Evolutionary conservation across 2,797 vertebrate genomes (phyloP), one percentile per base, ranked within the genome.

Genomic region (Diplodus sargus): DNA sequence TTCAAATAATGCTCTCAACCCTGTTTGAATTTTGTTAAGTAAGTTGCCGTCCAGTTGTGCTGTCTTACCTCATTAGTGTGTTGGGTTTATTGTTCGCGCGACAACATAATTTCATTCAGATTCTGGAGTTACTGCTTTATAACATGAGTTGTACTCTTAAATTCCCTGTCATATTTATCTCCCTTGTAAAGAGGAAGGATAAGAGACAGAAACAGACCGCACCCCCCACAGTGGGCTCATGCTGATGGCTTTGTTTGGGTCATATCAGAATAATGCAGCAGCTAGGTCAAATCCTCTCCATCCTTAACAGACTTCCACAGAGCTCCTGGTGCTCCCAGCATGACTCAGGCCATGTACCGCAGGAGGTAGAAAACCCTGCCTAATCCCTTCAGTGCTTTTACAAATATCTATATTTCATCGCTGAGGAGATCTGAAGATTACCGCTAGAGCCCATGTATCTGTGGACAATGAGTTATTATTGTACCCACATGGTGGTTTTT

Each of bases 291-390:
- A 93, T 94, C 90, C 92, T 89, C 78, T 85, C 75, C 73, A 20
- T 89, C 84, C 85, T 84, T 70, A 84, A 76, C 85, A 80, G 86
- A 87, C 87, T 84, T 88, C 76, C 81, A 73, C 83, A 72, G 84
- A 88, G 85, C 90, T 90, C 83, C 89, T 79, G 89, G 88, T 76
- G 90, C 84, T 94, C 93, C 70, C 94, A 94, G 92, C 93, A 90
- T 80, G 93, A 92, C 84, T 87, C 88, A 56, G 83, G 78, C 88
- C 71, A 68, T 61, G 77, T 85, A 78, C 92, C 76, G 86, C 92
- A 91, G 94, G 93, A 94, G 93, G 91, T 91, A 90, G 89, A 91
- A 82, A 92, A 93, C 92, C 94, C 85, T 95, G 90, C 80, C 93
- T 95, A 94, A 95, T 94, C 93, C 91, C 86, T 70, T 94, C 91